Conservation (phyloP, 2,797 vertebrate species). For the Lutjanus campechanus region DNA sequence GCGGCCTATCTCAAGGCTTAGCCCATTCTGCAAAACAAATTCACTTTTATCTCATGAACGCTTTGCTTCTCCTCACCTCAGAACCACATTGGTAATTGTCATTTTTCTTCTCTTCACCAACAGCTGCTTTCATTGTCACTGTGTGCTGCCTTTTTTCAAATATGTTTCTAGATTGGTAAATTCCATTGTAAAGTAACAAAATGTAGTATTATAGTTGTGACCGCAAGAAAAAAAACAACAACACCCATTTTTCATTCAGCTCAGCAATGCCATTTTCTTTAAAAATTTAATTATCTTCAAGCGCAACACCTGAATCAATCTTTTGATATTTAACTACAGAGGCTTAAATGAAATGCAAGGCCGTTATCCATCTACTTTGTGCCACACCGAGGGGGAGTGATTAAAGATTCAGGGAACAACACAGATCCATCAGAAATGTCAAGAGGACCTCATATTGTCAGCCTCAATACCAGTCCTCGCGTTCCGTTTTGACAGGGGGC, state of each 20-base stretch:
- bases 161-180: not conserved
- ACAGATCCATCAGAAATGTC: constrained; percentile 69
- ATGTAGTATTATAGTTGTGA: not conserved
- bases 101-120: not conserved
- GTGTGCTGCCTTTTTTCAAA: not conserved
- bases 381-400: constrained; percentile 41
- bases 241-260: constrained; percentile 4
- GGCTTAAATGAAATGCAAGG: constrained; percentile 35
- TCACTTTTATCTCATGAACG: not conserved
- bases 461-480: constrained; percentile 41
- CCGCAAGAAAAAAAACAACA: not conserved
- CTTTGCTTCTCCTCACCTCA: not conserved
- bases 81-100: not conserved
- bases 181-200: not conserved
- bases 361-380: constrained; percentile 36
- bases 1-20: not conserved
- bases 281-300: not conserved
- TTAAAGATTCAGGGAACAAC: constrained; percentile 63
- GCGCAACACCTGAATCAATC: constrained; percentile 31
- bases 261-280: not conserved
- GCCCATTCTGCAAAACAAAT: constrained; percentile 8
- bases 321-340: constrained; percentile 32
- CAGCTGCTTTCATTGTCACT: not conserved
- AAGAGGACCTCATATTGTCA: constrained; percentile 67
- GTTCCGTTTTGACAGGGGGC: constrained; percentile 50